phyloP scores from a whole-genome alignment of 2,113 vertebrate species.

The Equus quagga region DNA sequence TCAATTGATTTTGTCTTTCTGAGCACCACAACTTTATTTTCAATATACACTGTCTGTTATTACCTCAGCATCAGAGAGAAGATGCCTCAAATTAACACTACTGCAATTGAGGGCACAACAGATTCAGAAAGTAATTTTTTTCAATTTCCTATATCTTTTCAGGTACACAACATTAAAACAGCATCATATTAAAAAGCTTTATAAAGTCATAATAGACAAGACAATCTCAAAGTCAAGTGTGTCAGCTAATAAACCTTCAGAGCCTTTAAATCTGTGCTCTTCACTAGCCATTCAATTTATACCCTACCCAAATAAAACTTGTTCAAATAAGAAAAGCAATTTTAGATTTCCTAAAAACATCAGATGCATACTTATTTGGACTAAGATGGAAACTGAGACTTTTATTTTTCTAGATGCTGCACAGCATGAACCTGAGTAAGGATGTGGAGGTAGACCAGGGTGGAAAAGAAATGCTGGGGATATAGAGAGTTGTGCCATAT shows the following conservation, averaged over 20 bases:
- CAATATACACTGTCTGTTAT: neutral
- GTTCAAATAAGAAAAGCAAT: neutral
- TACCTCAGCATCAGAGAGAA: neutral
- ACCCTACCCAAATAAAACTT: neutral
- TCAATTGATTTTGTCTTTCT: neutral
- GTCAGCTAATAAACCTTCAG: slow-evolving; percentile 48
- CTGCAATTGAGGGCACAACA: neutral
- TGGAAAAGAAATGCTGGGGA: neutral
- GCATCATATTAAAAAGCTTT: slow-evolving; percentile 44
- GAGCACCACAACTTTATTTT: slow-evolving; percentile 2
- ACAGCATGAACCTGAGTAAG: too few relatives aligned
- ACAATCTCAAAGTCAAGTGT: slow-evolving; percentile 25
- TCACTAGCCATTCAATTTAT: neutral
- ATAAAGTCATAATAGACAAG: slow-evolving; percentile 51
- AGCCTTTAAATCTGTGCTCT: neutral
- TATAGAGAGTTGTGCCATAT: fast-evolving
- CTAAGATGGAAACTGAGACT: neutral
- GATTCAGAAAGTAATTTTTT: slow-evolving; percentile 41
- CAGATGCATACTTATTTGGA: neutral
- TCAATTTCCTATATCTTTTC: slow-evolving; percentile 22
- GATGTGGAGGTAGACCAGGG: neutral
- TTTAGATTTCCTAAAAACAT: neutral
- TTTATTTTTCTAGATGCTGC: neutral
- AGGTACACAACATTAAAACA: slow-evolving; percentile 15
- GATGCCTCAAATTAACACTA: slow-evolving; percentile 36